Base-by-base conservation (phyloP, 2,113 vertebrate species). In the Aythya baeri region DNA sequence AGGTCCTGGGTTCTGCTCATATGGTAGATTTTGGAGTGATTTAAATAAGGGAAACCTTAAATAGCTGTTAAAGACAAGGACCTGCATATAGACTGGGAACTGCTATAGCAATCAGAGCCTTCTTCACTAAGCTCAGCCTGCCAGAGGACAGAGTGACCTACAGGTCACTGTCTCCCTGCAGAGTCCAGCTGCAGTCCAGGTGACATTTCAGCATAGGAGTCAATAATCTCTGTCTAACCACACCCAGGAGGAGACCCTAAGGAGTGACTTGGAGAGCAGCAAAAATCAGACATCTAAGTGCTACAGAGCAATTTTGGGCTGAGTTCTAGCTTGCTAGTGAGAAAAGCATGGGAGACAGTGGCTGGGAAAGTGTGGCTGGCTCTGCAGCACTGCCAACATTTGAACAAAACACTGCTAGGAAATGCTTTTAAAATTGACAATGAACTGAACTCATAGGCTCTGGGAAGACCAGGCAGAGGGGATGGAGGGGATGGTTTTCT, bases 391-490 rank as follows among this genome's bases (percentile, higher is more conserved):
- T 0, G 0, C 22, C 65, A 68, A 27, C 68, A 41, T 62, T 83
- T 0, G 0, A 83, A 76, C 13, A 74, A 74, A 88, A 55, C 49
- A 15, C 26, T 72, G 34, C 29, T 82, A 63, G 83, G 61, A 94
- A 88, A 91, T 18, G 17, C 38, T 78, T 78, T 95, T 92, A 94
- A 90, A 91, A 91, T 55, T 82, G 58, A 50, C 66, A 84, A 61
- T 76, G 77, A 70, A 44, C 50, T 34, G 61, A 84, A 93, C n/a
- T 84, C 4, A 0, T 6, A 66, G 34, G 21, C 17, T 78, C 32
- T 92, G 54, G 26, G 80, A 88, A 90, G 94, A 86, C 72, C 23
- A 41, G 59, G 36, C 83, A 91, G 25, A 1, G 5, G 74, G 73
- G 87, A 88, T 38, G 20, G 16, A 1, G 5, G 74, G 73, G 87